Conservation (phyloP, 2,797 vertebrate species). For the Hirundo rustica region DNA sequence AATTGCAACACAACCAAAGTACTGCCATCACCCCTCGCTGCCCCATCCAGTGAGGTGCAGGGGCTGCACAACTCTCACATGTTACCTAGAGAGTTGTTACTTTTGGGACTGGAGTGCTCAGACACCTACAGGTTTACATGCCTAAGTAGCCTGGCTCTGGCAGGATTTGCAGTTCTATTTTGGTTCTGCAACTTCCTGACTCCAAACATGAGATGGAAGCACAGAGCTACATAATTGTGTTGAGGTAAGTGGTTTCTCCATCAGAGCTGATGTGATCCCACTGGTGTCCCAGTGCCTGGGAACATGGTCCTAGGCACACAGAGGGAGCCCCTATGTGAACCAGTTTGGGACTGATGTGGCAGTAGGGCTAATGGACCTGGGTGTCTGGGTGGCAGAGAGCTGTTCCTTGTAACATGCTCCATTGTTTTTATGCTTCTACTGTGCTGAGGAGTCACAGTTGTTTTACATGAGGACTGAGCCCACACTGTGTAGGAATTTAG, state of each 20-base stretch:
- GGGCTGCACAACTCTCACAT: background rate
- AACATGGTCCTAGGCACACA: rapidly evolving
- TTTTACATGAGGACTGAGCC: background rate
- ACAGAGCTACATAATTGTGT: background rate
- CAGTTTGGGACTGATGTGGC: rapidly evolving
- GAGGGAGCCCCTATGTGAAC: rapidly evolving
- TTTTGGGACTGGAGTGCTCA: background rate
- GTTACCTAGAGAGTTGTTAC: background rate
- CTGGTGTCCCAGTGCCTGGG: background rate
- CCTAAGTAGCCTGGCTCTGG: background rate
- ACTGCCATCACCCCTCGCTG: background rate
- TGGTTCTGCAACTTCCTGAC: background rate
- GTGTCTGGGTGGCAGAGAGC: background rate
- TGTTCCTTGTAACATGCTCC: rapidly evolving
- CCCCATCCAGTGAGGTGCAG: background rate
- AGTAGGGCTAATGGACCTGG: no score
- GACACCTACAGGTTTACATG: background rate
- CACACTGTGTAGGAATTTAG: background rate
- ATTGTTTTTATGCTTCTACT: background rate
- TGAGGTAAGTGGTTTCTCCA: background rate
- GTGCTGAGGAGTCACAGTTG: background rate
- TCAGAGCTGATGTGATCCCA: background rate
- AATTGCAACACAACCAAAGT: background rate
- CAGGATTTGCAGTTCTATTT: background rate
- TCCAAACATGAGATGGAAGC: background rate